Evolutionary conservation across 2,797 vertebrate genomes (phyloP), one percentile per base, ranked within the genome.

Genomic region (Mus spretus): DNA sequence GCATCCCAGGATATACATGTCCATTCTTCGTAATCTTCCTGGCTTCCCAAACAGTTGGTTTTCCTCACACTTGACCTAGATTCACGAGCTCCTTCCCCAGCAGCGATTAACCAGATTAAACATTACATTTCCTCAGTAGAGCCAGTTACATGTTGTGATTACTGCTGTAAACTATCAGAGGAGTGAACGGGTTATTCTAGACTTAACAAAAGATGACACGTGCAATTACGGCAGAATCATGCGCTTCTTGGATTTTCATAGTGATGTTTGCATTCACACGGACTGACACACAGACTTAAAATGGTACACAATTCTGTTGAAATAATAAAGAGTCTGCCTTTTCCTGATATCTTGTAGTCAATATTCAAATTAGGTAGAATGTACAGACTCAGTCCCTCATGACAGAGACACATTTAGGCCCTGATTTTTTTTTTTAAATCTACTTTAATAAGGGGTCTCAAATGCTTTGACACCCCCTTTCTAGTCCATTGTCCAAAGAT

Each of bases 221-320:
- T 22, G 47, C 19, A 26, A 81, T 96, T 95, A 94, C 34, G 40
- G 34, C 34, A 59, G 87, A 89, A 37, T 63, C 37, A 1, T 47
- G 37, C 40, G 17, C 14, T 94, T 28, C 59, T 91, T 95, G n/a
- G 50, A 75, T n/a, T 81, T 67, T 17, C 26, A 65, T 67, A 59
- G 20, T 78, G 37, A 55, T 10, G 55, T 91, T 89, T 94, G 95
- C 72, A 57, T 82, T 95, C 34, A 80, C 13, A 31, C 17, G 19
- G 7, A 65, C 70, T 75, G 74, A 63, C 17, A 55, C 17, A 44
- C 6, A 75, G 31, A 79, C 78, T 63, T 80, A 89, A 74, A 89
- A 67, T n/a, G 28, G 53, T 80, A 93, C 20, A 12, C 59, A 63
- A 31, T 14, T 44, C 90, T 95, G 83, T 75, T 84, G 13, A 96